These are phyloP conservation scores for Brachionus rubens DNA, from an alignment of 1,140 invertebrate species.

Conservation along the genomic window DNA sequence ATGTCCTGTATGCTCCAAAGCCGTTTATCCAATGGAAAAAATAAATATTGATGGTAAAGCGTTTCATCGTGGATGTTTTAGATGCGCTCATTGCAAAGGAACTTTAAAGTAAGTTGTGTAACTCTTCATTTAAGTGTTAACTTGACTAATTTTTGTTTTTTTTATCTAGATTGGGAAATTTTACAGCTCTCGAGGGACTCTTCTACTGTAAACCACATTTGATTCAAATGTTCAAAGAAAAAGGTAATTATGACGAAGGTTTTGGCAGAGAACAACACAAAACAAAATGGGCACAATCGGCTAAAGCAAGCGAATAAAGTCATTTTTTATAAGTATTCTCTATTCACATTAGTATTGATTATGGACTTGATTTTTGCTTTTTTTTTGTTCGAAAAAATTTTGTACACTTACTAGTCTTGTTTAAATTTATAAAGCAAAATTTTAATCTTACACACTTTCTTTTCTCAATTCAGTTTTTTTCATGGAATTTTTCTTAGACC, in stretches of 20 bases:
- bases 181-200: slow-evolving; percentile 71
- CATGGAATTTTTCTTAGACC: too few species aligned
- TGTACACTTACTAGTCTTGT: too few species aligned
- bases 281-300: slow-evolving; percentile 55
- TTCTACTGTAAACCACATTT: slow-evolving; percentile 76
- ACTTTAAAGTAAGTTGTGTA: slow-evolving; percentile 49
- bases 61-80: slow-evolving; percentile 75
- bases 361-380: too few species aligned
- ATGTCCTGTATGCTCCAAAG: slow-evolving; percentile 71
- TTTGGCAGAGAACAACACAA: slow-evolving; percentile 65
- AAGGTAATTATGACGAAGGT: slow-evolving; percentile 79
- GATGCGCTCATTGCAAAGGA: slow-evolving; percentile 72
- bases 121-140: slow-evolving; percentile 25
- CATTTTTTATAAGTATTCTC: background rate
- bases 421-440: too few species aligned
- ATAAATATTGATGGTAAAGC: slow-evolving; percentile 72
- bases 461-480: too few species aligned
- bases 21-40: slow-evolving; percentile 76
- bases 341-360: too few species aligned
- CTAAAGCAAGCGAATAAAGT: slow-evolving; percentile 21
- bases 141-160: background rate
- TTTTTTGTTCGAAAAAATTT: too few species aligned
- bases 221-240: slow-evolving; percentile 76
- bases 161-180: slow-evolving; percentile 70
- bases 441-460: too few species aligned